These are phyloP conservation scores for Brassicogethes aeneus DNA, from an alignment of 2,888 invertebrate species.

Conservation along the genomic window DNA sequence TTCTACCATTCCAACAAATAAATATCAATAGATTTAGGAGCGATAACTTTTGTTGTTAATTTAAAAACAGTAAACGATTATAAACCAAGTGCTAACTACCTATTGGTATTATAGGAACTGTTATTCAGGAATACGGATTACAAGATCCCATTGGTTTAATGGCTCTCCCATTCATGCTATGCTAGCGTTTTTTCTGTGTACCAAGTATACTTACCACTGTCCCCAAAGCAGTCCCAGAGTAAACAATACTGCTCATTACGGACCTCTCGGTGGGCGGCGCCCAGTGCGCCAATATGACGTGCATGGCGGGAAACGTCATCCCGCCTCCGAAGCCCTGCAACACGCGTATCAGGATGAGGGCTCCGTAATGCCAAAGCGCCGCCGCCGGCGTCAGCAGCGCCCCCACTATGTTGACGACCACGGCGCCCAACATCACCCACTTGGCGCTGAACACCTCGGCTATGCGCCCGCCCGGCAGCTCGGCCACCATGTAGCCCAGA, in stretches of 20 bases:
- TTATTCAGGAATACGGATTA: no score
- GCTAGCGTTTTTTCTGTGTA: no score
- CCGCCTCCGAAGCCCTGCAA: conserved; percentile 76
- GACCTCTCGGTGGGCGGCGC: conserved; percentile 82
- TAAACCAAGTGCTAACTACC: no score
- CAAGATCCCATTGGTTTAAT: no score
- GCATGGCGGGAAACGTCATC: conserved; percentile 87
- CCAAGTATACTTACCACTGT: conserved; percentile 75
- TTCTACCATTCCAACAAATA: no score
- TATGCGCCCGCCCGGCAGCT: conserved; percentile 66
- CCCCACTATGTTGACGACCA: conserved; percentile 65
- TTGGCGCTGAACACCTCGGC: conserved; percentile 80
- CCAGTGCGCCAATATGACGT: conserved; percentile 82
- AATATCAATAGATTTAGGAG: no score
- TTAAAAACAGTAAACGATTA: no score
- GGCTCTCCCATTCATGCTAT: no score
- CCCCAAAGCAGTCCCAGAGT: conserved; percentile 77
- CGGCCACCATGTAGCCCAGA: conserved; percentile 77
- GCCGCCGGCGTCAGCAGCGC: conserved; percentile 69
- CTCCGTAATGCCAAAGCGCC: conserved; percentile 57
- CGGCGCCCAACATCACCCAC: conserved; percentile 78
- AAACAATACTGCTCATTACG: conserved; percentile 75
- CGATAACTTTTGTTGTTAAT: no score
- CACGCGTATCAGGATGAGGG: conserved; percentile 57
- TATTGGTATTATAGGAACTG: no score